Evolutionary conservation across 2,797 vertebrate genomes (phyloP).

Genomic region (Simalia tracyae): DNA sequence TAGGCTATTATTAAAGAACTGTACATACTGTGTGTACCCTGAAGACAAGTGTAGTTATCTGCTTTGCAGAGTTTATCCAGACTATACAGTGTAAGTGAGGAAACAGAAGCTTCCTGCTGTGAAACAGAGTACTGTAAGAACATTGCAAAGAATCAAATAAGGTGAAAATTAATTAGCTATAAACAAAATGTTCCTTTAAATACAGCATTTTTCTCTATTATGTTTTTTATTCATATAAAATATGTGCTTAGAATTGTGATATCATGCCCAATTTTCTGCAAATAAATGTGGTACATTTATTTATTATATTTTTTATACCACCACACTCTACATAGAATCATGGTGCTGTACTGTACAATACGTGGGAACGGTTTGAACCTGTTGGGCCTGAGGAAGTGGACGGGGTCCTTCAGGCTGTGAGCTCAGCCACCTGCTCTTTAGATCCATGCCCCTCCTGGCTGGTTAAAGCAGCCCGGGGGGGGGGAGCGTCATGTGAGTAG

Average conservation of each 20-base stretch:
- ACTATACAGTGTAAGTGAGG: slow-evolving; percentile 6
- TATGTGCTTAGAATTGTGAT: background rate
- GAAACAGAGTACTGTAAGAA: slow-evolving; percentile 33
- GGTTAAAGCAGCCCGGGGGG: too few species aligned
- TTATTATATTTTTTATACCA: background rate
- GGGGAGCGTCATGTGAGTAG: too few species aligned
- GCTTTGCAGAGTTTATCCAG: slow-evolving; percentile 35
- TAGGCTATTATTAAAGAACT: background rate
- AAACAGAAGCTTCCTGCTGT: slow-evolving; percentile 16
- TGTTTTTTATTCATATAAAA: background rate
- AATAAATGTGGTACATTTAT: background rate
- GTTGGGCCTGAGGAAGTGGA: too few species aligned
- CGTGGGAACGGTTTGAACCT: too few species aligned
- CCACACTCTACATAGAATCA: background rate
- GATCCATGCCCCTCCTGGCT: too few species aligned
- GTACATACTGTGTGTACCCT: background rate
- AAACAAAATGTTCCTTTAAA: slow-evolving; percentile 45
- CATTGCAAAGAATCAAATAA: background rate
- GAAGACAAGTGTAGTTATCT: slow-evolving; percentile 1
- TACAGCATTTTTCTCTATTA: background rate
- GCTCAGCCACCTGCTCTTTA: too few species aligned
- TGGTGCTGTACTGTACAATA: too few species aligned
- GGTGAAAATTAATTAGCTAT: slow-evolving; percentile 23
- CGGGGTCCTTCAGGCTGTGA: too few species aligned
- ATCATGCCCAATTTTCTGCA: too few species aligned